phyloP scores from a whole-genome alignment of 2,888 invertebrate genomes.

The Drosophila nigritarsus region DNA sequence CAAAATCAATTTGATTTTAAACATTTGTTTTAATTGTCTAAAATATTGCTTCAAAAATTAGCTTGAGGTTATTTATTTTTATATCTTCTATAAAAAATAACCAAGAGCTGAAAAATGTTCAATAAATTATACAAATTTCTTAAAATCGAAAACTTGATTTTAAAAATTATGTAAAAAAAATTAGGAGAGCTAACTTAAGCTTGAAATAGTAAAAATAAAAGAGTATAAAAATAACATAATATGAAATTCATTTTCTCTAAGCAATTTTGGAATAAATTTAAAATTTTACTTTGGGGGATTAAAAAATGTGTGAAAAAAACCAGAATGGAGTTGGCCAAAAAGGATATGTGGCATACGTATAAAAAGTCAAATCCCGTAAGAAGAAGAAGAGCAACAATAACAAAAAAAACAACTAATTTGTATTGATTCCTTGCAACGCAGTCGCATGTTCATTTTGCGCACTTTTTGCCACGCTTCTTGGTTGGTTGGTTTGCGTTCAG shows the following conservation, averaged over 20 bases:
- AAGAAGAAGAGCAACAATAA: constrained; percentile 15
- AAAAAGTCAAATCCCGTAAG: neutral
- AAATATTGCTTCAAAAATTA: no score
- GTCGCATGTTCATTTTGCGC: constrained; percentile 35
- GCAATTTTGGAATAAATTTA: neutral
- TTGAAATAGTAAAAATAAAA: no score
- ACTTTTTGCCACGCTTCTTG: constrained; percentile 13
- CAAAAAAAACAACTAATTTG: constrained; percentile 57
- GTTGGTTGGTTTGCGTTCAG: constrained; percentile 67
- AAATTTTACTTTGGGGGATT: neutral
- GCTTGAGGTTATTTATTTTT: no score
- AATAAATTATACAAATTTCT: no score
- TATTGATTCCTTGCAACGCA: constrained; percentile 63
- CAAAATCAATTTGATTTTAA: neutral
- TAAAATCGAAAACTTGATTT: no score
- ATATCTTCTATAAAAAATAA: neutral
- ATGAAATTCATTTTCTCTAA: neutral
- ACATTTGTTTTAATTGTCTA: neutral
- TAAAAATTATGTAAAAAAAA: neutral
- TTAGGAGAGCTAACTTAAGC: neutral
- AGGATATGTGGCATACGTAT: neutral
- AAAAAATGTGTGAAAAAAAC: neutral
- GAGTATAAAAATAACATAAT: neutral
- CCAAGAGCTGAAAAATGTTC: neutral
- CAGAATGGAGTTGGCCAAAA: neutral